Conservation (phyloP, 92 coral and sea anemone genomes). For the Micromussa lordhowensis region DNA sequence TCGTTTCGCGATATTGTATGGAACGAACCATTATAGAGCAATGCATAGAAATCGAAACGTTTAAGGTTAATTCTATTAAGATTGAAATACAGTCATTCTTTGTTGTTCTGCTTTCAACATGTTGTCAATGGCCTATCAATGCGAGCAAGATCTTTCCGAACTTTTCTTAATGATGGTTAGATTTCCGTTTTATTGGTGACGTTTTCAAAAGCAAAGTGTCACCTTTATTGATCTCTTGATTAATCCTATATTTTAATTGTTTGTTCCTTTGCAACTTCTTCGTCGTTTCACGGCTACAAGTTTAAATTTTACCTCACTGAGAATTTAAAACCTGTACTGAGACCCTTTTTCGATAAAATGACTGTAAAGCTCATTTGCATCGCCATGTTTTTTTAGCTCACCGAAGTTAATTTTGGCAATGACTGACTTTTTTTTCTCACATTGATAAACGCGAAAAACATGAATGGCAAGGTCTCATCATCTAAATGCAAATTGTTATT, state of each 20-base stretch:
- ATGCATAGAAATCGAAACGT: not conserved
- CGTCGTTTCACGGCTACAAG: not conserved
- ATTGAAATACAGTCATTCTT: not conserved
- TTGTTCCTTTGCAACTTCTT: not conserved
- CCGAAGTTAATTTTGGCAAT: not conserved
- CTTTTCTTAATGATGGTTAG: not conserved
- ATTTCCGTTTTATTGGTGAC: not conserved
- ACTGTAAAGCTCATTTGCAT: not conserved
- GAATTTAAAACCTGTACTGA: not conserved
- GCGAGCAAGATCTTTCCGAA: not conserved
- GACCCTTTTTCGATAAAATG: not conserved
- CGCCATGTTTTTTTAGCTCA: not conserved
- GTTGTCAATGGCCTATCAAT: not conserved
- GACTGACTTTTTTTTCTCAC: not conserved
- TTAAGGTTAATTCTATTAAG: not conserved
- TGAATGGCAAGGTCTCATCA: not conserved
- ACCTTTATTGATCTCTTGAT: not conserved
- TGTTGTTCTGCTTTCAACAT: not conserved
- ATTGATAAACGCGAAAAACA: not conserved
- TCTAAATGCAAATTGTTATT: not conserved
- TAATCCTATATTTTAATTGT: not conserved
- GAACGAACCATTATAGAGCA: not conserved
- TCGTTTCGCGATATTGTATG: not conserved
- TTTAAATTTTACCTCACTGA: not conserved
- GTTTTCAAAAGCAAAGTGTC: not conserved